phyloP scores from a whole-genome alignment of 2,888 invertebrate genomes.

The Disparrhopalites patrizii region DNA sequence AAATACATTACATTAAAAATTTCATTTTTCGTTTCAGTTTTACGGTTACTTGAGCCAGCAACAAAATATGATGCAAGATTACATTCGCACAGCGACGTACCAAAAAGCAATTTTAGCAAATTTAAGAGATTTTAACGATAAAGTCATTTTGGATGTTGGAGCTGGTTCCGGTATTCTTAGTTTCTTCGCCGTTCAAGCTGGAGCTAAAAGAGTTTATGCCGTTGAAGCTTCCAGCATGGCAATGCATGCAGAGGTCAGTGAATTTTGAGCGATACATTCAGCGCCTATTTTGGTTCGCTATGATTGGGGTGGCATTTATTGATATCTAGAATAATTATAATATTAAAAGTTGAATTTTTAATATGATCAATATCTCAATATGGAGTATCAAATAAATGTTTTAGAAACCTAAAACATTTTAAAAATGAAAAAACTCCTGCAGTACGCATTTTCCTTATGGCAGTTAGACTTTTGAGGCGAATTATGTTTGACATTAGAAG shows the following conservation, averaged over 20 bases:
- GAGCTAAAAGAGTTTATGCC: constrained; percentile 93
- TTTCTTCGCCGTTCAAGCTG: constrained; percentile 97
- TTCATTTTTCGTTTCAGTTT: constrained; percentile 61
- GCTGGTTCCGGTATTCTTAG: constrained; percentile 98
- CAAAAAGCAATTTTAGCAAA: constrained; percentile 95
- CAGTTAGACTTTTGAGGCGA: too few species aligned
- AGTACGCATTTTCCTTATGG: too few species aligned
- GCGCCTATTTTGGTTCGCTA: too few species aligned
- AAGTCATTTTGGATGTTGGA: constrained; percentile 91
- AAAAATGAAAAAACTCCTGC: too few species aligned
- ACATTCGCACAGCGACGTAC: constrained; percentile 95
- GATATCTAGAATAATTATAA: too few species aligned
- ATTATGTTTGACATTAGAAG: too few species aligned
- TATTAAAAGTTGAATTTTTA: too few species aligned
- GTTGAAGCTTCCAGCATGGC: constrained; percentile 99
- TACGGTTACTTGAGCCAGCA: constrained; percentile 99
- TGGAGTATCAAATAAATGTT: too few species aligned
- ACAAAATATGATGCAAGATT: constrained; percentile 99
- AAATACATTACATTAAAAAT: not conserved
- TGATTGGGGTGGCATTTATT: too few species aligned
- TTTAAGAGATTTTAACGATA: constrained; percentile 77
- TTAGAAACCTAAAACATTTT: too few species aligned
- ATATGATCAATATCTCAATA: too few species aligned
- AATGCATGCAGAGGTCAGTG: constrained; percentile 79
- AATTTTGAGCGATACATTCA: constrained; percentile 2